Evolutionary conservation across 1,140 invertebrate species (phyloP).

Genomic region (Temnothorax nylanderi): DNA sequence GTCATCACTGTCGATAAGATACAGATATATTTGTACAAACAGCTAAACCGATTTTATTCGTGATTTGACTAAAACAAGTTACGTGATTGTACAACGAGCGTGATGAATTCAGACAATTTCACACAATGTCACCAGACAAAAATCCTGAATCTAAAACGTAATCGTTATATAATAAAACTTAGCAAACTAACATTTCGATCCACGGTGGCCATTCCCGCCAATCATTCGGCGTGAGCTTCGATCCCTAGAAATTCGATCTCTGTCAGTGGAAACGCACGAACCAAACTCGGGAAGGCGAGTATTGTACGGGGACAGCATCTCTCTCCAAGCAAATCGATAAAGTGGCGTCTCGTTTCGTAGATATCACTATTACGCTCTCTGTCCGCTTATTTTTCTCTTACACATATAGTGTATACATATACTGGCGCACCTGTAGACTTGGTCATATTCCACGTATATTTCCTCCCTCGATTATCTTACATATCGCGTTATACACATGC

Average conservation of each 20-base stretch:
- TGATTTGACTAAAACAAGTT: neutral
- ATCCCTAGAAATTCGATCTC: constrained; percentile 49
- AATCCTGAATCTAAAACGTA: neutral
- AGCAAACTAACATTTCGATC: constrained; percentile 14
- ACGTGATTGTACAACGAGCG: neutral
- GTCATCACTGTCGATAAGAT: constrained; percentile 10
- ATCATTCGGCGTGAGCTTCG: neutral
- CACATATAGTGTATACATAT: too few species aligned
- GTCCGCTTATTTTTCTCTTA: constrained; percentile 39
- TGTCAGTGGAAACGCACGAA: constrained; percentile 16
- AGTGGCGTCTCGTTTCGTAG: constrained; percentile 56
- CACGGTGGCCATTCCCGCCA: too few species aligned
- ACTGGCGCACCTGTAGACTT: constrained; percentile 10
- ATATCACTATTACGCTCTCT: constrained; percentile 46
- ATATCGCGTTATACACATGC: neutral
- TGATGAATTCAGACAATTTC: neutral
- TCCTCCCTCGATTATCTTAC: constrained; percentile 8
- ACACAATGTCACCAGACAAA: too few species aligned
- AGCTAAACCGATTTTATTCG: constrained; percentile 12
- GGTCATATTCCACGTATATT: constrained; percentile 4
- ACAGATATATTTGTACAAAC: constrained; percentile 20
- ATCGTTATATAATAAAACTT: constrained; percentile 37
- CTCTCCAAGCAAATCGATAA: constrained; percentile 49
- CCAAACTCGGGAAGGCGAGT: neutral
- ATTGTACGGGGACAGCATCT: constrained; percentile 38